phyloP scores from a whole-genome alignment of 2,888 invertebrate species.

The Diarsia rubi region DNA sequence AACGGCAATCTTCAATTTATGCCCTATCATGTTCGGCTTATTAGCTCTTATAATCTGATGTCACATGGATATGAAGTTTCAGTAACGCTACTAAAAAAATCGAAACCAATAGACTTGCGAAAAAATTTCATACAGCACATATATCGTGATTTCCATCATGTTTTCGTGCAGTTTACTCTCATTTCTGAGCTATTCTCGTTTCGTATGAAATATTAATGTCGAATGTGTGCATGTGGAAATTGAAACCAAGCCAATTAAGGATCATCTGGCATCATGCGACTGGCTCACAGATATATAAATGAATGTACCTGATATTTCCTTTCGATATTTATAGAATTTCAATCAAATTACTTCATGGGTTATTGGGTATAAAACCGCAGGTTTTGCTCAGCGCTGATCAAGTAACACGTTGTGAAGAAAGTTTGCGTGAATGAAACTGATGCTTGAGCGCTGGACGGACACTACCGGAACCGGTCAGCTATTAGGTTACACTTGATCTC shows the following conservation, averaged over 20 bases:
- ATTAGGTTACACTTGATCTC: conserved; percentile 68
- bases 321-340: conserved; percentile 24
- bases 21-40: conserved; percentile 53
- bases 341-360: conserved; percentile 45
- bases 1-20: conserved; percentile 58
- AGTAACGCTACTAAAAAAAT: not conserved
- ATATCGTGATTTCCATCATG: conserved; percentile 20
- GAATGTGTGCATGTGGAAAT: conserved; percentile 59
- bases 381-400: conserved; percentile 48
- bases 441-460: conserved; percentile 67
- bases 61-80: not conserved
- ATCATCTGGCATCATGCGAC: conserved; percentile 59
- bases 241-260: conserved; percentile 64
- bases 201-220: conserved; percentile 56
- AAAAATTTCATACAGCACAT: not conserved
- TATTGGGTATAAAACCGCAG: conserved; percentile 52
- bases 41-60: conserved; percentile 28
- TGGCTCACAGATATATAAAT: conserved; percentile 24
- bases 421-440: conserved; percentile 69
- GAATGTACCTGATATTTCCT: conserved; percentile 36
- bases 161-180: conserved; percentile 36
- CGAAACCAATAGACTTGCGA: conserved; percentile 3
- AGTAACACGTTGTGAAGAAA: conserved; percentile 72
- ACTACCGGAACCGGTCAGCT: conserved; percentile 66
- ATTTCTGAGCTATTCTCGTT: conserved; percentile 50